Base-by-base conservation (phyloP, 2,113 vertebrate genomes). In the Ammodytes marinus region DNA sequence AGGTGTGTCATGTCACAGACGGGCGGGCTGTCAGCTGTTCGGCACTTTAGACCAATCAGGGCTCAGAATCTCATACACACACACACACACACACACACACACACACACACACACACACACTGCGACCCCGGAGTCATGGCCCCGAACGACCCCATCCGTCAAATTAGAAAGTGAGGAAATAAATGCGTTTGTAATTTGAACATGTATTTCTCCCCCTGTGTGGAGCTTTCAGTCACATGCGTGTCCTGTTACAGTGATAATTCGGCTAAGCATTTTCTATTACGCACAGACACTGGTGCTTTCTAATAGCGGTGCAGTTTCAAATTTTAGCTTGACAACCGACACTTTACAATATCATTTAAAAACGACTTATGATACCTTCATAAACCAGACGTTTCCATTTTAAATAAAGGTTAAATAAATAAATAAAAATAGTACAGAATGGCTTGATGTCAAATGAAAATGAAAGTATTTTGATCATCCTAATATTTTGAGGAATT, bases 1-100 rank as follows among this genome's bases (percentile, higher is more conserved):
- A 95, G 94, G 90, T 95, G 94, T 66, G 79, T 40, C 67, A 77
- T 71, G 76, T 88, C 85, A 57, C 59, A 55, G 74, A 72, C 57
- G 40, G 66, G 40, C n/a, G 7, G 43, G 66, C 49, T 54, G 71
- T 66, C 75, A 77, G 76, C 75, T 88, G 73, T 81, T 47, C 68
- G 77, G 79, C 15, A 58, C 50, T 45, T 63, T 35, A 59, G 59
- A 68, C 90, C 89, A 92, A 85, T 86, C 70, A 53, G 73, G 8
- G 5, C 42, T 46, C 54, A 63, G 66, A 5, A 61, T 78, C 8
- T 27, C 27, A 27, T 27, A 27, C 27, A 27, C 27, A 27, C 27
- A 27, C 27, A 27, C 27, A 27, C 27, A 27, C 27, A 27, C 27
- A 27, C 27, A 27, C 27, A 27, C 1, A 27, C 27, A 27, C 27